Base-by-base conservation (phyloP, 23 tunicate genomes). In the Trididemnum clinides region DNA sequence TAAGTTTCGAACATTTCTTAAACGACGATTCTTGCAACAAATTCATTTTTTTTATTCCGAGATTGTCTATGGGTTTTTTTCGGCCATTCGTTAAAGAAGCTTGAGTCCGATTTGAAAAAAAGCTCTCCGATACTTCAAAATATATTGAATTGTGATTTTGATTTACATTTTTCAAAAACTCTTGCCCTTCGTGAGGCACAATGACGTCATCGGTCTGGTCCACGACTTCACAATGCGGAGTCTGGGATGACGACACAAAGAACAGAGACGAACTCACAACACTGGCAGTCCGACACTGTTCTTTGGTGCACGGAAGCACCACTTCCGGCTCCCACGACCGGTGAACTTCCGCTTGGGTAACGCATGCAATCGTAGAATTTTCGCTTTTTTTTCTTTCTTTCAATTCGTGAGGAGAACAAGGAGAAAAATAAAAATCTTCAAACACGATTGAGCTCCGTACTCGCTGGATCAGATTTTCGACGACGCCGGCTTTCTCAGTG, bases 321-420 rank as follows among this genome's bases (percentile, higher is more conserved):
- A 73, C 33, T 73, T 73, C 80, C 54, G 80, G 57, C 3, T 73
- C 57, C 6, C 3, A 19, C 3, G 80, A 15, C 20, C 6, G 57
- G 22, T 73, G 80, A 1, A 73, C 57, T 10, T 73, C 80, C 37
- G 57, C 80, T 73, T 39, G 80, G 57, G 57, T 37, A 20, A 69
- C 36, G 15, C n/a, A 20, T 35, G 36, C 2, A 1, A 15, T 5
- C 3, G 54, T n/a, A 19, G 7, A 19, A 36, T 12, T 26, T 2
- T 20, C 27, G 3, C 18, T 37, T 37, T 73, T 73, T 62, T 62
- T 62, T 10, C 22, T 5, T 10, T 20, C n/a, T 12, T 18, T 20
- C n/a, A n/a, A n/a, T n/a, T n/a, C n/a, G n/a, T n/a, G n/a, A 23
- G 36, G 75, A 5, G 34, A 5, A 5, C 12, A 5, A 2, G 80